Conservation (phyloP, 2,797 vertebrate species). For the Vireo griseus region DNA sequence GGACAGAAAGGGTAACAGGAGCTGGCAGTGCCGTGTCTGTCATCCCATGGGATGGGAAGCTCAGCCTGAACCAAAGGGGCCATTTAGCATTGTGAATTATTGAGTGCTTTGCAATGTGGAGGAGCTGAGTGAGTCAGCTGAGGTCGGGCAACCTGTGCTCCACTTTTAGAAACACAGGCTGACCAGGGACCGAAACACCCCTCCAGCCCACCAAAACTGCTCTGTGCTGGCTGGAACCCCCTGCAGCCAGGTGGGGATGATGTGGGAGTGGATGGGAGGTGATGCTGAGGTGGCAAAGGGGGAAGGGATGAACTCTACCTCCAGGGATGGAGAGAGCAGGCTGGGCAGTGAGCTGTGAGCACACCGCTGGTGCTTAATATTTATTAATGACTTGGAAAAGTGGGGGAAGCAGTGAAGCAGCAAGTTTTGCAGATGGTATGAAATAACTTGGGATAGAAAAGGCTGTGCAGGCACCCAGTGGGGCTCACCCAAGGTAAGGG, state of each 20-base stretch:
- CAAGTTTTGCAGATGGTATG: constrained; percentile 20
- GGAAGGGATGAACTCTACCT: not conserved
- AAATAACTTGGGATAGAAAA: not conserved
- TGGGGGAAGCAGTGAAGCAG: constrained; percentile 14
- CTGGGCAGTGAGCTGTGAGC: constrained; percentile 25
- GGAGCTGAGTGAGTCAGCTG: not conserved
- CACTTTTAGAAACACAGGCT: not conserved
- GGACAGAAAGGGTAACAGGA: not conserved
- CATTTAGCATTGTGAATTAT: constrained; percentile 63
- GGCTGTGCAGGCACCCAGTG: not conserved
- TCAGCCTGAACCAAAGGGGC: constrained; percentile 47
- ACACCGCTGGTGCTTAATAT: not conserved
- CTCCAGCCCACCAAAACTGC: not conserved
- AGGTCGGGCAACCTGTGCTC: not conserved
- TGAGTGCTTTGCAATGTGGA: not conserved
- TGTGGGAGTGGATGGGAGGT: fast-evolving
- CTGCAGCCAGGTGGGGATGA: not conserved
- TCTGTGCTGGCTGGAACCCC: not conserved
- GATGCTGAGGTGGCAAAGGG: not conserved
- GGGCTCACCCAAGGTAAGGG: not conserved
- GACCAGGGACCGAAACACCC: not conserved
- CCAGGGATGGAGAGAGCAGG: not conserved
- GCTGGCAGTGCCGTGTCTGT: not conserved
- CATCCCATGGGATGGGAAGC: not conserved
- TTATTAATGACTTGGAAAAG: constrained; percentile 55